A percentile compares a stretch with the other conserved stretches of the same genome.
Conservation (phyloP, 2,113 vertebrate genomes). For the Oncorhynchus keta region DNA sequence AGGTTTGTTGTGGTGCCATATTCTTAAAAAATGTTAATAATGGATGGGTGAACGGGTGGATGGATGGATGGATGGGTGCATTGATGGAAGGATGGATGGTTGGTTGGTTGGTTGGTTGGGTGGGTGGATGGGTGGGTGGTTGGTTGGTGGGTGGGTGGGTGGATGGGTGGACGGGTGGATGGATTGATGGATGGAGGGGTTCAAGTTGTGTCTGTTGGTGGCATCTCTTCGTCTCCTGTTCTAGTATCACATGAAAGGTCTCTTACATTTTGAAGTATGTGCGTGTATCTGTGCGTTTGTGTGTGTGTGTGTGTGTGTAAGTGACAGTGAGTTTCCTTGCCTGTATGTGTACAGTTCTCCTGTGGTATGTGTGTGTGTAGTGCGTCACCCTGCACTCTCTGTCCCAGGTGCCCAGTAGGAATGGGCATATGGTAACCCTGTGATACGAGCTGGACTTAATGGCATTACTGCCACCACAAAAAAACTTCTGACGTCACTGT, state of each 20-base stretch:
- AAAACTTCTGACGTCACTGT: slow-evolving; percentile 55
- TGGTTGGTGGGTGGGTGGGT: too few species aligned
- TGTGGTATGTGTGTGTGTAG: slow-evolving; percentile 58
- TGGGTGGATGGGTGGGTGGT: accelerated
- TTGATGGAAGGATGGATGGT: too few species aligned
- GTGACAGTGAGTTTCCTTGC: slow-evolving; percentile 31
- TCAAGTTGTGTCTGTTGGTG: neutral
- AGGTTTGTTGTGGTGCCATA: too few species aligned
- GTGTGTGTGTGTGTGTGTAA: neutral
- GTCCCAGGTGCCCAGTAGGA: slow-evolving; percentile 65
- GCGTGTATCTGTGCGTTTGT: slow-evolving; percentile 10
- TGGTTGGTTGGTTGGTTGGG: too few species aligned
- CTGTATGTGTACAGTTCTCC: slow-evolving; percentile 49
- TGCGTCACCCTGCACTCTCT: slow-evolving; percentile 70
- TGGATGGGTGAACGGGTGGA: too few species aligned
- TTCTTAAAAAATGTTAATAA: too few species aligned
- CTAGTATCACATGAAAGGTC: neutral
- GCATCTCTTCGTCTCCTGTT: neutral
- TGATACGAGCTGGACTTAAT: slow-evolving; percentile 64
- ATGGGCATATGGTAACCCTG: slow-evolving; percentile 76
- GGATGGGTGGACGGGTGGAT: too few species aligned
- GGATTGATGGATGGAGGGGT: too few species aligned
- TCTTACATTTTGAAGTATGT: slow-evolving; percentile 16
- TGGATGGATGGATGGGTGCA: too few species aligned
- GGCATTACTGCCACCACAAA: slow-evolving; percentile 49